Base-by-base conservation (phyloP, 1,140 invertebrate genomes). In the Dendrolimus kikuchii region DNA sequence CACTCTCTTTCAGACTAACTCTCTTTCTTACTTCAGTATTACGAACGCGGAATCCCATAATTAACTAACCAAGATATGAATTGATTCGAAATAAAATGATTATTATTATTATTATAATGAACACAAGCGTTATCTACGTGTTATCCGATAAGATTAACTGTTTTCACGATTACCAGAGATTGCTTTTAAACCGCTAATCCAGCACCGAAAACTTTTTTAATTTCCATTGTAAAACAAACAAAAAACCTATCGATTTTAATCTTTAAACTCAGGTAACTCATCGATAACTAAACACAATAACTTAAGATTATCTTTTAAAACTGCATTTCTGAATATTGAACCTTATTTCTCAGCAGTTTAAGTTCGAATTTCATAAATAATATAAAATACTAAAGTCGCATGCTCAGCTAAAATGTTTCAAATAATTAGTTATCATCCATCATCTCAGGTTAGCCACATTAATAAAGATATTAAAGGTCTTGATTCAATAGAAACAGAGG, bases 401-500 rank as follows among this genome's bases (percentile, higher is more conserved):
- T 69, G 73, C 76, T 80, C 74, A 81, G 76, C 74, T 71, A 23
- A 82, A 82, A 81, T 86, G 79, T 86, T 83, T 86, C 80, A 71
- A 83, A 86, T 86, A 86, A 86, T 86, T 86, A 86, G 80, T 82
- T 86, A 86, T 86, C 82, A 83, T 84, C 81, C 72, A 86, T 86
- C 82, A 86, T 83, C 80, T 59, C 59, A 77, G 69, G 71, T 73
- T 69, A 71, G 71, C 71, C 74, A 82, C 77, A 86, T 86, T 83
- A 82, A 86, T 86, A 86, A 83, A 86, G 83, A 84, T 84, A 86
- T 86, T 76, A 83, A 84, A 83, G 83, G 76, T 77, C 77, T 74
- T 61, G 37, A 6, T 60, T 50, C 38, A 50, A 38, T 41, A 57
- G 45, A 40, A 49, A 38, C 41, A 54, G 40, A 38, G 9, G 3